Base-by-base conservation (phyloP, 2,797 vertebrate species). In the Ara ararauna region DNA sequence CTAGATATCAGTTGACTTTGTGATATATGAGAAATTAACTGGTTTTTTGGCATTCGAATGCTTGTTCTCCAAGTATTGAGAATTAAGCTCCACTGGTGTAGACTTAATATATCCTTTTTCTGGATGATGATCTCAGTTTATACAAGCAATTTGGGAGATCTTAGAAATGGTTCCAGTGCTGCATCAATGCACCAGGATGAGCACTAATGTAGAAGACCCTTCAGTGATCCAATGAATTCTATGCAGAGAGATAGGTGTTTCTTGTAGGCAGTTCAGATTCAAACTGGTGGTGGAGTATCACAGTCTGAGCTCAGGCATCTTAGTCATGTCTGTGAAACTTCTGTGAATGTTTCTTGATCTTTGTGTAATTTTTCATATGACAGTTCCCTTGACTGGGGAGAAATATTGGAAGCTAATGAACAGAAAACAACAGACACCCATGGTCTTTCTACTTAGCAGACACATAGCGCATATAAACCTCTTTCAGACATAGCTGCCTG, bases 401-500 rank as follows among this genome's bases (percentile, higher is more conserved):
- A 26, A 71, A 30, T 24, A 58, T 0, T 3, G 14, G 20, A 67
- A 81, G 10, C 2, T 71, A 47, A 14, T 44, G 11, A 76, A 47
- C 3, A 14, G 3, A 7, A 17, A 10, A 56, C 19, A 75, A 72
- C 8, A 44, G 5, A 42, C 6, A 58, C 4, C 17, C 64, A 10
- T 48, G 42, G 13, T 15, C 8, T 85, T 85, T 27, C 32, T 13
- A 13, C 32, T 75, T 81, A 62, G 0, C 4, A 44, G 45, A 44
- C 27, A 27, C 1, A 6, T 1, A 2, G 42, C 1, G 1, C 11
- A 54, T 29, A 26, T 48, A 50, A 75, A 75, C 11, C 2, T 45
- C 36, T 68, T 60, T 68, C 21, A 19, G n/a, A 50, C 6, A 34
- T 3, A 68, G 10, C 16, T 61, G 15, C 11, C 5, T 34, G 22